Evolutionary conservation across 1,140 invertebrate species (phyloP), one percentile per base, ranked within the genome.

Genomic region (Dryas iulia): DNA sequence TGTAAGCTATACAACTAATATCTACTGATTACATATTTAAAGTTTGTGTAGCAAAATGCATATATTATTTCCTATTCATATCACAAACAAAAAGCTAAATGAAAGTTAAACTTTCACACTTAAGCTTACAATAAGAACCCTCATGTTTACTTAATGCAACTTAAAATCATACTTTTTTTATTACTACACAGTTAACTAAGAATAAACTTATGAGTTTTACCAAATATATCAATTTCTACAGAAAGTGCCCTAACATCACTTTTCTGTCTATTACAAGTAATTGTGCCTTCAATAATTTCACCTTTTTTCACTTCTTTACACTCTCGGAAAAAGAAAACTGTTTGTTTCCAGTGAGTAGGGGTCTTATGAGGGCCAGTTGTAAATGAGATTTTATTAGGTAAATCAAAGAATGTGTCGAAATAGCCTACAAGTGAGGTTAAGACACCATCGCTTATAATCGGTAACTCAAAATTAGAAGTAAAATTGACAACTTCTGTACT

Each of bases 291-390:
- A 21, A 97, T 80, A 7, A 93, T 71, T 76, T 96, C 95, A 94
- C 97, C 97, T 93, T 95, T 92, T 66, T 95, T 94, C 2, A 98
- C 94, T 71, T 88, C 78, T 79, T 95, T 94, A 74, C 95, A 94
- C 79, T 96, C 92, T 75, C 93, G 95, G 33, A 99, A 93, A 77
- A 98, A 98, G 79, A 98, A 95, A 5, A 98, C 95, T 1, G 98
- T 99, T 92, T 99, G 98, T 83, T 99, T 98, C 98, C 98, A 99
- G 92, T 99, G 98, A 14, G 99, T 99, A 69, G 94, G 93, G 82
- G 94, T 94, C 81, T 90, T 92, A 73, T 89, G 92, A 72, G 96
- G 98, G 63, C 95, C 96, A 77, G 97, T 98, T 56, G 95, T 95
- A 72, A 98, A 94, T 26, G 93, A 88, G 12, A 95, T 90, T 24